These are phyloP conservation scores for Podilymbus podiceps DNA, from an alignment of 2,113 vertebrate genomes.

Conservation along the genomic window DNA sequence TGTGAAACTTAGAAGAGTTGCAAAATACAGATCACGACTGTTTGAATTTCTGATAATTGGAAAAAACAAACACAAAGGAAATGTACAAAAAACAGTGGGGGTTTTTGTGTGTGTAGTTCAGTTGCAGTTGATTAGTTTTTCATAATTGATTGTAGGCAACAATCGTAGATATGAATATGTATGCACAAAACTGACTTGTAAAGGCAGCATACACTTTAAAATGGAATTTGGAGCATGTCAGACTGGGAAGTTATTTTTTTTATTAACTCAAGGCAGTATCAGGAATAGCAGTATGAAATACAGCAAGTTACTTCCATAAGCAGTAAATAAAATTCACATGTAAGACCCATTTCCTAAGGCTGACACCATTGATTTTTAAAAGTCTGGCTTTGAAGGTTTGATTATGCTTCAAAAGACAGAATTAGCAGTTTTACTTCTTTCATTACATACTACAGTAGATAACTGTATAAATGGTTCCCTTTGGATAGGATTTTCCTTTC, in stretches of 20 bases:
- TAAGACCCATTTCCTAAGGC: not conserved
- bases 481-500: not conserved
- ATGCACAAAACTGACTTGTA: not conserved
- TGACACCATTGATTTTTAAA: not conserved
- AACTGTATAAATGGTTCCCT: not conserved
- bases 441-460: not conserved
- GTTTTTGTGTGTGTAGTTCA: not conserved
- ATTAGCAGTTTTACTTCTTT: not conserved
- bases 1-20: not conserved
- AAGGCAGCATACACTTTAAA: not conserved
- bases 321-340: not conserved
- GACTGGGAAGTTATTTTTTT: not conserved
- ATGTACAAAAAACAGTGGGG: not conserved
- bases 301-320: not conserved
- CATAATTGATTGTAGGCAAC: not conserved
- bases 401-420: not conserved
- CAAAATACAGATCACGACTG: not conserved
- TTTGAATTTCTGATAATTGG: not conserved
- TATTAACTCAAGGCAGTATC: not conserved
- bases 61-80: not conserved
- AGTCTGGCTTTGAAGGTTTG: not conserved
- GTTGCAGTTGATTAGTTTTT: not conserved
- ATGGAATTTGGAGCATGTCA: not conserved
- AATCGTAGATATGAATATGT: not conserved
- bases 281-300: not conserved